A percentile compares a stretch with the other conserved stretches of the same genome.
phyloP scores from a whole-genome alignment of 2,797 vertebrate species.

The Myripristis jacobus region DNA sequence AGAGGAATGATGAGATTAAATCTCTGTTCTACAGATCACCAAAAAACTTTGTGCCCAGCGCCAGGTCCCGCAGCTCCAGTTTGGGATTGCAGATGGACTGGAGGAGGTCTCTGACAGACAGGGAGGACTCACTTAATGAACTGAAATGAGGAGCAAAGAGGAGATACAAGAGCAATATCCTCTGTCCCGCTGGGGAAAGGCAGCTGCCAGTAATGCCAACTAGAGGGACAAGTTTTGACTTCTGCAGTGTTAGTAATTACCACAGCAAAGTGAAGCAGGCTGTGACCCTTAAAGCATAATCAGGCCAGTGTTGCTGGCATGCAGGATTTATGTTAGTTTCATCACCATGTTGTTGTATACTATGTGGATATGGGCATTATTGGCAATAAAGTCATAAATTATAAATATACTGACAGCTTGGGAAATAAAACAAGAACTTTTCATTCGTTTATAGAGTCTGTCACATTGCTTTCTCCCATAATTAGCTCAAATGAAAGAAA shows the following conservation, averaged over 20 bases:
- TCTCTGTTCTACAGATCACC: constrained; percentile 44
- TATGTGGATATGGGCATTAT: background rate
- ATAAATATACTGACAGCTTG: background rate
- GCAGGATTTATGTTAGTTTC: background rate
- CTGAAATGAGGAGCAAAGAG: constrained; percentile 24
- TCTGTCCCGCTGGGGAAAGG: constrained; percentile 8
- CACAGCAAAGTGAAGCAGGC: background rate
- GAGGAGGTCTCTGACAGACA: constrained; percentile 42
- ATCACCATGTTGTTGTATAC: background rate
- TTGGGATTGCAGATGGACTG: constrained; percentile 58
- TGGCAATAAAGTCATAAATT: background rate
- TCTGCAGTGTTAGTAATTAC: constrained; percentile 56
- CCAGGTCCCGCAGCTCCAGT: constrained; percentile 66
- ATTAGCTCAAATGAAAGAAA: no score
- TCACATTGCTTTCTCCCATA: no score
- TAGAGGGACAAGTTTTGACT: constrained; percentile 11
- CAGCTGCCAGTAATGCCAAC: constrained; percentile 1
- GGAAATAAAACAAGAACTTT: background rate
- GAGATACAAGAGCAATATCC: background rate
- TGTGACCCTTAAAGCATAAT: constrained; percentile 11
- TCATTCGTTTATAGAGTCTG: no score
- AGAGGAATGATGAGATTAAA: constrained; percentile 75
- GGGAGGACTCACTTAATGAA: background rate
- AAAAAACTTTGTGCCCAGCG: constrained; percentile 44
- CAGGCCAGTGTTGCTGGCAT: background rate